A percentile compares a stretch with the other conserved stretches of the same genome.
These are phyloP conservation scores for Lysandra coridon DNA, from an alignment of 2,888 invertebrate genomes.

Conservation along the genomic window DNA sequence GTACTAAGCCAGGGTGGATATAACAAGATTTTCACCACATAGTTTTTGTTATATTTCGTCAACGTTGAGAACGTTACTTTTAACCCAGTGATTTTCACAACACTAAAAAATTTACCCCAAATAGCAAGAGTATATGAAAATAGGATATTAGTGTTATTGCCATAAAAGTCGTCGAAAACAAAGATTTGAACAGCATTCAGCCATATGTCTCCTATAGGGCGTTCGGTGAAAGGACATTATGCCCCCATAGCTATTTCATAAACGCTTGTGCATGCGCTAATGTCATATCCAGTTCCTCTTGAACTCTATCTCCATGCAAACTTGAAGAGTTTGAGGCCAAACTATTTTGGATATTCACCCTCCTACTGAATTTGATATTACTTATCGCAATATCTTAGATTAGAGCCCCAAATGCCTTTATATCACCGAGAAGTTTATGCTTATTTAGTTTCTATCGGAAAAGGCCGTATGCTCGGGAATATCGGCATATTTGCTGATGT, in stretches of 20 bases:
- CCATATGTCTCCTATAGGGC: constrained; percentile 18
- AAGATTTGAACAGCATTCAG: constrained; percentile 19
- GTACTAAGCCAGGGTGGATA: too few relatives aligned
- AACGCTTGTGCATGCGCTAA: constrained; percentile 28
- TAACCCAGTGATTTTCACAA: not conserved
- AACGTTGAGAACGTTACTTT: not conserved
- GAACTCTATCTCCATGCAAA: constrained; percentile 4
- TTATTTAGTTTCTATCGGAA: constrained; percentile 35
- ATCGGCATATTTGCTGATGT: constrained; percentile 29
- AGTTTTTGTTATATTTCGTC: not conserved
- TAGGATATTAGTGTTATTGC: constrained; percentile 10
- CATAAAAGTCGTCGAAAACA: not conserved
- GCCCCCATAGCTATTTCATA: constrained; percentile 25
- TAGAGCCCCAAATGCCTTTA: constrained; percentile 39
- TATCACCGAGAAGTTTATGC: constrained; percentile 37
- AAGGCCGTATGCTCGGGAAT: constrained; percentile 3
- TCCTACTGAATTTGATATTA: constrained; percentile 39
- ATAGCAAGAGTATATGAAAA: not conserved
- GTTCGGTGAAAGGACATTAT: constrained; percentile 8
- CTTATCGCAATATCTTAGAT: constrained; percentile 39
- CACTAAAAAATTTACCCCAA: not conserved
- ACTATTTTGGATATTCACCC: constrained; percentile 37
- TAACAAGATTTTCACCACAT: too few relatives aligned
- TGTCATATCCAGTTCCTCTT: not conserved
- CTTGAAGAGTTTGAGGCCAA: not conserved